These are phyloP conservation scores for Caenorhabditis inopinata DNA, from an alignment of 1,140 invertebrate species.

Conservation along the genomic window DNA sequence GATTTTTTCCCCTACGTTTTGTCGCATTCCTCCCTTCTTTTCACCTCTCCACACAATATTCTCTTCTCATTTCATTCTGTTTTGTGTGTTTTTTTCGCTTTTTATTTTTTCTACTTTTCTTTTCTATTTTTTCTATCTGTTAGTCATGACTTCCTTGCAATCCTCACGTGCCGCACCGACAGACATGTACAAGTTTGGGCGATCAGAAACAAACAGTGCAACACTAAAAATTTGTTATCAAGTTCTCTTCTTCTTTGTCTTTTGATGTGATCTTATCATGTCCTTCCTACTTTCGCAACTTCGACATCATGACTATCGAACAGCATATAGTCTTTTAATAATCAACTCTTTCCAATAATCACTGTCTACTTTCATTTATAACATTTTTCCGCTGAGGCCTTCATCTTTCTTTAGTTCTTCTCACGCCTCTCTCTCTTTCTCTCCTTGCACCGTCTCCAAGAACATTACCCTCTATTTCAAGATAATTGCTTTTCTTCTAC, in stretches of 20 bases:
- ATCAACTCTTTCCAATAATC: not conserved
- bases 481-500: not conserved
- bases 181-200: constrained; percentile 10
- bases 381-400: not conserved
- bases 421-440: not conserved
- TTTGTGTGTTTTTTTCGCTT: not conserved
- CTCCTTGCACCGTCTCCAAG: not conserved
- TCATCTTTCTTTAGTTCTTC: too few relatives aligned
- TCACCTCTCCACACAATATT: too few relatives aligned
- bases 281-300: not conserved
- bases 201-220: constrained; percentile 29
- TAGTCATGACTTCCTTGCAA: constrained; percentile 27
- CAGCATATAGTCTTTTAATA: constrained; percentile 6
- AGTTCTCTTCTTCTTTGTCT: not conserved
- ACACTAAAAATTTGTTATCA: constrained; percentile 15
- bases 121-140: not conserved
- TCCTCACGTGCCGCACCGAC: constrained; percentile 6
- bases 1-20: not conserved
- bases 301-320: constrained; percentile 25
- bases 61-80: not conserved
- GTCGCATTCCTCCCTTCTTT: too few relatives aligned
- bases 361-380: not conserved
- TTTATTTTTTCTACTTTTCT: not conserved
- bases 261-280: constrained; percentile 18
- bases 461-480: too few relatives aligned